Evolutionary conservation across 2,113 vertebrate species (phyloP).

Genomic region (Strix aluco): DNA sequence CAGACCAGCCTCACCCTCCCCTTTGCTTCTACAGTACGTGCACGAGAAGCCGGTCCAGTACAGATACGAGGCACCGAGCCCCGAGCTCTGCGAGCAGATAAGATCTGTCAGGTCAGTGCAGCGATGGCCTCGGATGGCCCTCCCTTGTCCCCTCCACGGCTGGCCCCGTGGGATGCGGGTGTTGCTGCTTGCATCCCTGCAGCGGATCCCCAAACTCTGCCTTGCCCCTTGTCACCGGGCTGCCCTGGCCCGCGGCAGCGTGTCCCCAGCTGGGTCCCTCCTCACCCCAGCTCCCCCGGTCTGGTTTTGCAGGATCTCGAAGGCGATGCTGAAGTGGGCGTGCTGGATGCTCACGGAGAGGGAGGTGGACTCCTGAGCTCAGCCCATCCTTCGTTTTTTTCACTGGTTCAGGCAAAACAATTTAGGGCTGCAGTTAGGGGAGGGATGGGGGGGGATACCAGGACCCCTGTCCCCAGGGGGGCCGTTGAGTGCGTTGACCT

Average conservation of each 20-base stretch:
- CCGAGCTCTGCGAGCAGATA: background rate
- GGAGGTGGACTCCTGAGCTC: background rate
- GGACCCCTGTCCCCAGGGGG: background rate
- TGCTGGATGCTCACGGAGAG: constrained; percentile 13
- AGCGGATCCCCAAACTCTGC: background rate
- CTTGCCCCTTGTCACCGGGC: background rate
- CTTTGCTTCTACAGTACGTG: background rate
- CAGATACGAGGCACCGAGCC: background rate
- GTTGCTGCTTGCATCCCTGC: background rate
- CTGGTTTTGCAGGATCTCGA: constrained; percentile 22
- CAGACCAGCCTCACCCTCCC: background rate
- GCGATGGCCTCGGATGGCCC: fast-evolving
- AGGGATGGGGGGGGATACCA: background rate
- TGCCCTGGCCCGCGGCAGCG: fast-evolving
- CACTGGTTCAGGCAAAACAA: background rate
- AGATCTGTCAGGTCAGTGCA: constrained; percentile 34
- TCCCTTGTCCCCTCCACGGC: no score
- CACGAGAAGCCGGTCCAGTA: background rate
- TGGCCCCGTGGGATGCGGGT: background rate
- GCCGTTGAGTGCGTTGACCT: background rate
- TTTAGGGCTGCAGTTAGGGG: background rate
- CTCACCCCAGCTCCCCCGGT: background rate
- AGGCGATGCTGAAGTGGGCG: constrained; percentile 49
- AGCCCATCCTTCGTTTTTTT: fast-evolving
- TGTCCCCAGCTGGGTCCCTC: background rate